Evolutionary conservation across 2,888 invertebrate species (phyloP).

Genomic region (Saturnia pavonia): DNA sequence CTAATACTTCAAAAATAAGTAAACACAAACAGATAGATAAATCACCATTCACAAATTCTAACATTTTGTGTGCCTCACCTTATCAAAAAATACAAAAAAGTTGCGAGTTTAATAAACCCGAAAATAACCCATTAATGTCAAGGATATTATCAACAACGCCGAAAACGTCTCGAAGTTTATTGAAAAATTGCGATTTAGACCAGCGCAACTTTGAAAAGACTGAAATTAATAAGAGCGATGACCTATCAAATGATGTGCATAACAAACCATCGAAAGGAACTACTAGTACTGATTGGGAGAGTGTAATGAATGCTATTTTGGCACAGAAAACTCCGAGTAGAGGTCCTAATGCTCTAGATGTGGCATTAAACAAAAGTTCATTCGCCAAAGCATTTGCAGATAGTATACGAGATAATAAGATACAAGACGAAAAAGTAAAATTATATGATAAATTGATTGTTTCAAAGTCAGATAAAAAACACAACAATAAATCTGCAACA

Average conservation of each 20-base stretch:
- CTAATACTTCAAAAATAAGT: neutral
- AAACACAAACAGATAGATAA: neutral
- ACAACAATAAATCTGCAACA: neutral
- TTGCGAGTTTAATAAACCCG: neutral
- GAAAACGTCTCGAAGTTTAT: slow-evolving; percentile 11
- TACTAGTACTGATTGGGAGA: slow-evolving; percentile 55
- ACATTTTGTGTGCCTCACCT: too few species aligned
- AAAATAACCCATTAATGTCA: neutral
- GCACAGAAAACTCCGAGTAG: slow-evolving; percentile 67
- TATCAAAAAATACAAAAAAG: neutral
- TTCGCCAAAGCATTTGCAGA: slow-evolving; percentile 41
- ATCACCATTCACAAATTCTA: neutral
- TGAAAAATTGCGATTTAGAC: slow-evolving; percentile 9
- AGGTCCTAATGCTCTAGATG: slow-evolving; percentile 62
- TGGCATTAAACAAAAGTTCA: slow-evolving; percentile 54
- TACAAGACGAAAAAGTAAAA: slow-evolving; percentile 6
- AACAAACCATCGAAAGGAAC: slow-evolving; percentile 15
- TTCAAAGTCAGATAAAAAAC: neutral
- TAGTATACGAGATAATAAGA: slow-evolving; percentile 33
- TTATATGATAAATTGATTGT: slow-evolving; percentile 2
- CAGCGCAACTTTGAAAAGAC: slow-evolving; percentile 24
- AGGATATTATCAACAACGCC: slow-evolving; percentile 19
- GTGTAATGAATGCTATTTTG: slow-evolving; percentile 62
- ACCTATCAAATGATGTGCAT: neutral
- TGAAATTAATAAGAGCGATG: slow-evolving; percentile 21